Percentiles rank a stretch among this genome's conserved stretches.
Conservation (phyloP, 2,888 invertebrate genomes). For the Philopedon plagiatum region DNA sequence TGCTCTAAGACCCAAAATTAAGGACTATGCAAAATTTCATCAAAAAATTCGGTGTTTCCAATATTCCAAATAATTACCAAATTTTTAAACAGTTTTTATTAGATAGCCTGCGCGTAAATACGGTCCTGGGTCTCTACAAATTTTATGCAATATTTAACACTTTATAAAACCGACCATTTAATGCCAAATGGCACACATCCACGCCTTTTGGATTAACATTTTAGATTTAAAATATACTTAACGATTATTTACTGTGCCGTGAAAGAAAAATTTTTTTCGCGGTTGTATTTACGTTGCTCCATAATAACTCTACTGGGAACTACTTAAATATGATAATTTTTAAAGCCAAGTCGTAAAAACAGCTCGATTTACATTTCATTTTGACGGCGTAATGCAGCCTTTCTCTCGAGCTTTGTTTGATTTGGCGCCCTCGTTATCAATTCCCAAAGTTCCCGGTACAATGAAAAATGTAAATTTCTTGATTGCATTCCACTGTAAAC, state of each 20-base stretch:
- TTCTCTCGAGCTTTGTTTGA: slow-evolving; percentile 43
- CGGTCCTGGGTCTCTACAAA: too few relatives aligned
- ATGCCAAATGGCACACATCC: too few relatives aligned
- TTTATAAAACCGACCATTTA: too few relatives aligned
- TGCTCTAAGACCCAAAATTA: too few relatives aligned
- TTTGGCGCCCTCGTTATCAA: slow-evolving; percentile 48
- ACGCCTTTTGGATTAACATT: neutral
- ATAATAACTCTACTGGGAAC: slow-evolving; percentile 42
- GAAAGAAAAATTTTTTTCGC: neutral
- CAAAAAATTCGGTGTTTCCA: too few relatives aligned
- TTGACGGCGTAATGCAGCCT: slow-evolving; percentile 43
- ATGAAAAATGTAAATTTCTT: slow-evolving; percentile 48
- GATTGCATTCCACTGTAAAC: slow-evolving; percentile 35
- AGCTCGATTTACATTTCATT: slow-evolving; percentile 49
- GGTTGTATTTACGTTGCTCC: slow-evolving; percentile 4
- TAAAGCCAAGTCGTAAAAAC: slow-evolving; percentile 31
- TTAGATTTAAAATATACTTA: neutral
- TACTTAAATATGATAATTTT: slow-evolving; percentile 45
- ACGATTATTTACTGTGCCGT: slow-evolving; percentile 4
- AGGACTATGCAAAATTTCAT: too few relatives aligned
- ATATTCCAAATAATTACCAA: too few relatives aligned
- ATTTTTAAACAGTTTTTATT: too few relatives aligned
- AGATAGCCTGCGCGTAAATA: too few relatives aligned
- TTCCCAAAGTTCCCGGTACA: slow-evolving; percentile 38
- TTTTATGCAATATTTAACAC: too few relatives aligned